A percentile compares a stretch with the other conserved stretches of the same genome.
Evolutionary conservation across 2,797 vertebrate species (phyloP).

Genomic region (Ptychadena robeensis): DNA sequence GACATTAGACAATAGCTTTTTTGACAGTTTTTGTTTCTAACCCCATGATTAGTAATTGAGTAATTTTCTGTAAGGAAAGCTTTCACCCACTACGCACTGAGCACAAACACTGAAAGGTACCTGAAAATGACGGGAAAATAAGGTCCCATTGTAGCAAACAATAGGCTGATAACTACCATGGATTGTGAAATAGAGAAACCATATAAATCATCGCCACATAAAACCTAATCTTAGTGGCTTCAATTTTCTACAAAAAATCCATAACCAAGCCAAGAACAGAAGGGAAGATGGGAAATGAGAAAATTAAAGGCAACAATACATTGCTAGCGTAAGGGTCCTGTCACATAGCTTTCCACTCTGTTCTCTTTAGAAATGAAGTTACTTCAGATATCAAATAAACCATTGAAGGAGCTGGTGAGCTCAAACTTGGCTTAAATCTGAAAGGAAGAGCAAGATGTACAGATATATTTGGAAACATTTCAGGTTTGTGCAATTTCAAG

Average conservation of each 20-base stretch:
- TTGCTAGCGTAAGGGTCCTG: constrained; percentile 7
- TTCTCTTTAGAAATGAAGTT: constrained; percentile 23
- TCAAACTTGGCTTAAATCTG: neutral
- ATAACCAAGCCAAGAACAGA: constrained; percentile 26
- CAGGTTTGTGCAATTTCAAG: neutral
- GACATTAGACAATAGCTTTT: constrained; percentile 14
- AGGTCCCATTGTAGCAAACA: constrained; percentile 52
- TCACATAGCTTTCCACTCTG: neutral
- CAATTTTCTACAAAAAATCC: constrained; percentile 53
- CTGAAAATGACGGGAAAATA: constrained; percentile 35
- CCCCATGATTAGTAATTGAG: constrained; percentile 35
- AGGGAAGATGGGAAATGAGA: constrained; percentile 47
- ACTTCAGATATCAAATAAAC: constrained; percentile 5
- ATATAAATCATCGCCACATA: constrained; percentile 53
- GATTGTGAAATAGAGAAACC: constrained; percentile 44
- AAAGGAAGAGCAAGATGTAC: neutral
- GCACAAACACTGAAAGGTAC: constrained; percentile 1
- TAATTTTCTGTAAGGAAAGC: constrained; percentile 33
- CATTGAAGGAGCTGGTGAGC: neutral
- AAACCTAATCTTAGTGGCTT: constrained; percentile 53
- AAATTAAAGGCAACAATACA: constrained; percentile 47
- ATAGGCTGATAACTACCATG: constrained; percentile 45
- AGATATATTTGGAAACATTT: neutral
- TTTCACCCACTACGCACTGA: constrained; percentile 1
- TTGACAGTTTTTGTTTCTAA: constrained; percentile 17